Conservation (phyloP, 2,797 vertebrate species). For the Sebastes kiyomatsui region DNA sequence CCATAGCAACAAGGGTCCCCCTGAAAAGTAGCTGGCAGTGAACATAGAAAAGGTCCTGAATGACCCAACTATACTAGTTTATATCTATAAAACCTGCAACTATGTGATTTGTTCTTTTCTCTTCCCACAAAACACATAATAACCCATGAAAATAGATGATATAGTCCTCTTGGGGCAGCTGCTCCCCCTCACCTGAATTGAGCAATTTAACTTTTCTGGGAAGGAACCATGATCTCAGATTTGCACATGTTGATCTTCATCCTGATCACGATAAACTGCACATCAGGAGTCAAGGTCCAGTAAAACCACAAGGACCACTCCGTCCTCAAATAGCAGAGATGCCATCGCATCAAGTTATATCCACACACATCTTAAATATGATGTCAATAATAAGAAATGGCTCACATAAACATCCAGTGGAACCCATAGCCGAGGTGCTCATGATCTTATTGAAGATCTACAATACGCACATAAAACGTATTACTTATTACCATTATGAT, state of each 20-base stretch:
- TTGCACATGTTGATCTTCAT: not conserved
- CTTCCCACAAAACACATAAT: not conserved
- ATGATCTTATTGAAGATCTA: not conserved
- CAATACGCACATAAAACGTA: not conserved
- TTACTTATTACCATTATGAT: too few species aligned
- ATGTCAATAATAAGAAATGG: not conserved
- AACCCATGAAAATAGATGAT: not conserved
- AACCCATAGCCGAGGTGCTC: not conserved
- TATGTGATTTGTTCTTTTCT: not conserved
- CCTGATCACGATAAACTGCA: not conserved
- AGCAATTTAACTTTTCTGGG: not conserved
- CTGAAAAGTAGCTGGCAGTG: conserved; percentile 25
- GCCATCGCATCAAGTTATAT: not conserved
- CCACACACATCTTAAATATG: not conserved
- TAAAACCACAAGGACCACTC: not conserved
- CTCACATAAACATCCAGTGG: not conserved
- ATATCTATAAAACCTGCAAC: not conserved
- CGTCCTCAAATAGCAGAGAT: not conserved
- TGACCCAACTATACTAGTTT: conserved; percentile 1
- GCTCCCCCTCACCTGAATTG: not conserved
- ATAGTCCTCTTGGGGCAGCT: not conserved
- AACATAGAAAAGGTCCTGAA: conserved; percentile 19
- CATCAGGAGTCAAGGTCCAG: conserved; percentile 1
- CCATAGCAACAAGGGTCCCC: conserved; percentile 45
- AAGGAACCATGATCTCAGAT: not conserved